These are phyloP conservation scores for Drosophila micromelanica DNA, from an alignment of 1,140 invertebrate genomes.

Conservation along the genomic window DNA sequence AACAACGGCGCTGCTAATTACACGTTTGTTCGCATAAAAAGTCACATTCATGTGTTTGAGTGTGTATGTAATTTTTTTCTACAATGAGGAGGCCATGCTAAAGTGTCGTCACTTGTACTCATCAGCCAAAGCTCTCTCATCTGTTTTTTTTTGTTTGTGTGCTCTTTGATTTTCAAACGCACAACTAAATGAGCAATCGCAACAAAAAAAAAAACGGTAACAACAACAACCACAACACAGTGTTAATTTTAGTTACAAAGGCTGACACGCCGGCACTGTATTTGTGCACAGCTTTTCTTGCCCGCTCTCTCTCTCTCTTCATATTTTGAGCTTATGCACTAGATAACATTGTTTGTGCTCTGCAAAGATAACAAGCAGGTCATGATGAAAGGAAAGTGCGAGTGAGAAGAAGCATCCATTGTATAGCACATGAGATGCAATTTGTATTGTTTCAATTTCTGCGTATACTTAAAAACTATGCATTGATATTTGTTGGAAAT, in stretches of 20 bases:
- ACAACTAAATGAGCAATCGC: constrained; percentile 26
- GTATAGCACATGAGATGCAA: constrained; percentile 9
- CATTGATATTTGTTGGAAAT: not conserved
- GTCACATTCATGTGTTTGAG: not conserved
- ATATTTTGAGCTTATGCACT: constrained; percentile 20
- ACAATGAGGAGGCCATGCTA: constrained; percentile 63
- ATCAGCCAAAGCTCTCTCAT: constrained; percentile 11
- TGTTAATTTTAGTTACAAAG: constrained; percentile 41
- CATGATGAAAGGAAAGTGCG: not conserved
- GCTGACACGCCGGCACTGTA: constrained; percentile 32
- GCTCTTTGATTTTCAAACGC: constrained; percentile 42
- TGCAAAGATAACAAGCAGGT: constrained; percentile 30
- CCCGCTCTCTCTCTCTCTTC: not conserved
- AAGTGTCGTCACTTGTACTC: constrained; percentile 28
- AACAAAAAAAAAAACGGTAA: not conserved
- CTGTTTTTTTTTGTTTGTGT: constrained; percentile 34
- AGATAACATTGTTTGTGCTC: constrained; percentile 48
- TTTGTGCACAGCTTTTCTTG: not conserved
- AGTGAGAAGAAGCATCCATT: not conserved
- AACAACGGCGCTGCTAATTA: constrained; percentile 63
- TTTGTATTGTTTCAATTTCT: not conserved
- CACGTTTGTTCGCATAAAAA: constrained; percentile 28
- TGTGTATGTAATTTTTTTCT: constrained; percentile 17
- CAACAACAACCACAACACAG: constrained; percentile 2
- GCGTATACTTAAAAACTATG: constrained; percentile 5